A percentile compares a stretch with the other conserved stretches of the same genome.
These are phyloP conservation scores for Diogma glabrata DNA, from an alignment of 2,888 invertebrate genomes.

Conservation along the genomic window DNA sequence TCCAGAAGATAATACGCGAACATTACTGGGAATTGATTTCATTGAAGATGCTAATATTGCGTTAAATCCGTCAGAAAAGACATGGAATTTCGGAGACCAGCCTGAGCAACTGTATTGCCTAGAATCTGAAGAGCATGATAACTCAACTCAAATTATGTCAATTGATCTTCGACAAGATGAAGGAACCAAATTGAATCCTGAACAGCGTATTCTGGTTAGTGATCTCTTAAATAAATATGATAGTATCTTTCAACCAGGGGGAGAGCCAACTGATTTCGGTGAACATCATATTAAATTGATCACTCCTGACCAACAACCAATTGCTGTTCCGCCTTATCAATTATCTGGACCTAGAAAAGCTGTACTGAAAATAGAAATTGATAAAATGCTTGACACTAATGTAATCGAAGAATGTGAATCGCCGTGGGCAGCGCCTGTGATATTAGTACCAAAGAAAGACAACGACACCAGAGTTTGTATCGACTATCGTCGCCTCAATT, in stretches of 20 bases:
- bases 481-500: not conserved
- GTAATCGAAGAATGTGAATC: conserved; percentile 1
- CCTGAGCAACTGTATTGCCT: no score
- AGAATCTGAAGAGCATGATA: no score
- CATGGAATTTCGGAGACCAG: no score
- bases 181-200: no score
- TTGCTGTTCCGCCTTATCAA: not conserved
- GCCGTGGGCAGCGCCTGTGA: not conserved
- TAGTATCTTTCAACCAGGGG: no score
- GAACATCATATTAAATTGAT: no score
- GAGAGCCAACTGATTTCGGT: no score
- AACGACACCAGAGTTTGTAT: not conserved
- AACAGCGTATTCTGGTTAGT: no score
- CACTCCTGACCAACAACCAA: not conserved
- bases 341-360: not conserved
- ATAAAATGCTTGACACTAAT: not conserved
- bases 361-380: not conserved
- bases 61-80: no score
- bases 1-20: not conserved
- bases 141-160: no score
- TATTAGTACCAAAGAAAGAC: not conserved
- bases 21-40: not conserved
- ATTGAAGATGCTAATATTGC: not conserved
- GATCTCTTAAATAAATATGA: no score
- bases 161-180: no score